These are phyloP conservation scores for Hyposoter dolosus DNA, from an alignment of 2,888 invertebrate species.

Conservation along the genomic window DNA sequence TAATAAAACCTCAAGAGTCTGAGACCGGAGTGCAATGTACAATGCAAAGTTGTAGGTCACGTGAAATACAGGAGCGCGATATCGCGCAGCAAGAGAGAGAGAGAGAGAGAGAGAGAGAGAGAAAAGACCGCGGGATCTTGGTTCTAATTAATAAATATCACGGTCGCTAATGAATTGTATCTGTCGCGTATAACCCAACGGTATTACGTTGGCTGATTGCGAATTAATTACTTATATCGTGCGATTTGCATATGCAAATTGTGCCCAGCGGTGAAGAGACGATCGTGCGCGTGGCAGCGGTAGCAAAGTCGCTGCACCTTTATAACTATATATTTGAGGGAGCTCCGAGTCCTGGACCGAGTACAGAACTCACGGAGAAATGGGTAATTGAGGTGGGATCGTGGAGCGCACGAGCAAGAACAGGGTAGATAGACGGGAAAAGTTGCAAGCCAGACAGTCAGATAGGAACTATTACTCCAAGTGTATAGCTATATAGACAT, in stretches of 20 bases:
- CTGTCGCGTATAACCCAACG: constrained; percentile 77
- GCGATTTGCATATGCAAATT: constrained; percentile 83
- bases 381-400: constrained; percentile 65
- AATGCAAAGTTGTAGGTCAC: constrained; percentile 42
- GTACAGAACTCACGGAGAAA: constrained; percentile 59
- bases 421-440: constrained; percentile 68
- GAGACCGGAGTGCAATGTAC: constrained; percentile 49
- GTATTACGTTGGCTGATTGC: constrained; percentile 80
- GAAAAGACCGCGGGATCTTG: constrained; percentile 47
- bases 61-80: constrained; percentile 22
- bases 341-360: constrained; percentile 37
- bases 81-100: not conserved
- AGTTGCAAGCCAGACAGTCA: constrained; percentile 63
- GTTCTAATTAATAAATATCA: constrained; percentile 79
- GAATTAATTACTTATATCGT: constrained; percentile 84
- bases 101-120: not conserved
- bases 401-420: constrained; percentile 56
- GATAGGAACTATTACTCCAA: constrained; percentile 52
- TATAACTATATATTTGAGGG: constrained; percentile 32
- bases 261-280: constrained; percentile 67
- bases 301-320: constrained; percentile 9
- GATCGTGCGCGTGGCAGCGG: constrained; percentile 66
- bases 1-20: constrained; percentile 55
- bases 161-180: constrained; percentile 82
- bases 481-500: not conserved